Evolutionary conservation across 92 coral and sea anemone genomes (phyloP).

Genomic region (Zoanthus sociatus): DNA sequence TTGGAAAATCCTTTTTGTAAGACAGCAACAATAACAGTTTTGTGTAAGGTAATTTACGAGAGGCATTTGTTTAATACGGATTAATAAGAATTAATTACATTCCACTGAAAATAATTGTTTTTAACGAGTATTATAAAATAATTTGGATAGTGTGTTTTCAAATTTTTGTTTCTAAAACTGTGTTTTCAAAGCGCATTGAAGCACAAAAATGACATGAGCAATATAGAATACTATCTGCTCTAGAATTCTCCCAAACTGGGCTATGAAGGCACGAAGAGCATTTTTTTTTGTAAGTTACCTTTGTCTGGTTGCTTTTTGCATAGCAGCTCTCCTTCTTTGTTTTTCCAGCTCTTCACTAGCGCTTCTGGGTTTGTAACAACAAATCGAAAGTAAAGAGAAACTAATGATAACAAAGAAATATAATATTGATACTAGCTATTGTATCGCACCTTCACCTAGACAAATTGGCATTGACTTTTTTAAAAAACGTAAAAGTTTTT

Average conservation of each 20-base stretch:
- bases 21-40: not conserved
- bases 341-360: conserved; percentile 18
- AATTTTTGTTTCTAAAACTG: no score
- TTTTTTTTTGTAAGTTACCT: not conserved
- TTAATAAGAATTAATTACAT: no score
- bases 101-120: no score
- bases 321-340: conserved; percentile 1
- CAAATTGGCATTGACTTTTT: not conserved
- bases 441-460: not conserved
- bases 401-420: no score
- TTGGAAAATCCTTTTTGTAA: not conserved
- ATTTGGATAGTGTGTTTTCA: no score
- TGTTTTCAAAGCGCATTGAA: no score
- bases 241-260: not conserved
- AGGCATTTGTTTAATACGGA: no score
- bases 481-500: not conserved
- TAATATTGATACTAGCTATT: not conserved
- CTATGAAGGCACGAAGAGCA: no score
- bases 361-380: conserved; percentile 6
- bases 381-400: no score
- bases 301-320: conserved; percentile 1
- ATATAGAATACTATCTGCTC: not conserved
- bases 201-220: no score
- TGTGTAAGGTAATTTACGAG: no score
- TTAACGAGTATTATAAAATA: no score